phyloP scores from a whole-genome alignment of 2,888 invertebrate genomes.

The Nezara viridula region DNA sequence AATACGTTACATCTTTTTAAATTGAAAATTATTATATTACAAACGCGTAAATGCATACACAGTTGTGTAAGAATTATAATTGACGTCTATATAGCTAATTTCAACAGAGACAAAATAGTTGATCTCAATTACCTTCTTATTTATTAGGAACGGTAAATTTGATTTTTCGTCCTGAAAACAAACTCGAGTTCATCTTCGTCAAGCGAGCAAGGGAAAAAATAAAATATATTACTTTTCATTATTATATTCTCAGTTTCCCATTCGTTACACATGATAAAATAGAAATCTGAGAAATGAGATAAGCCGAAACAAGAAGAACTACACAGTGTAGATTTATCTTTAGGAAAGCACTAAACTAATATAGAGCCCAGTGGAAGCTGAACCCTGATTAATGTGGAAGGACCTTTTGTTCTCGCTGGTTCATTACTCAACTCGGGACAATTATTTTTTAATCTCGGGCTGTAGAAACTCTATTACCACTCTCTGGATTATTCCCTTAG shows the following conservation, averaged over 20 bases:
- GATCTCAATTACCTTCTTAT: too few relatives aligned
- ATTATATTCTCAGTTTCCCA: background rate
- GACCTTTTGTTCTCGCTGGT: background rate
- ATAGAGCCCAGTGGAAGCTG: background rate
- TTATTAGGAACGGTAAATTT: too few relatives aligned
- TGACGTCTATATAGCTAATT: too few relatives aligned
- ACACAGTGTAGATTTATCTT: background rate
- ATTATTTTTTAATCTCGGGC: slow-evolving; percentile 36
- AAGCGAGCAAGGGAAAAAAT: background rate
- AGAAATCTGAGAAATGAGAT: background rate
- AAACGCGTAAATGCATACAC: too few relatives aligned
- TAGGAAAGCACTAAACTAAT: background rate
- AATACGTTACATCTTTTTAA: too few relatives aligned
- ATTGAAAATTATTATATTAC: too few relatives aligned
- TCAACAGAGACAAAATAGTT: too few relatives aligned
- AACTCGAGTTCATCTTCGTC: background rate
- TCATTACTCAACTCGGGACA: slow-evolving; percentile 18
- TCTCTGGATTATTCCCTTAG: background rate
- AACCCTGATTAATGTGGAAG: slow-evolving; percentile 11
- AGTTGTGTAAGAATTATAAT: too few relatives aligned
- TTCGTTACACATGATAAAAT: background rate
- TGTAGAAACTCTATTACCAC: slow-evolving; percentile 5
- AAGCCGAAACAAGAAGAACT: slow-evolving; percentile 2
- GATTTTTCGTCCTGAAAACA: too few relatives aligned
- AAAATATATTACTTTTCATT: background rate